These are phyloP conservation scores for Latheticus oryzae DNA, from an alignment of 2,888 invertebrate species.

Conservation along the genomic window DNA sequence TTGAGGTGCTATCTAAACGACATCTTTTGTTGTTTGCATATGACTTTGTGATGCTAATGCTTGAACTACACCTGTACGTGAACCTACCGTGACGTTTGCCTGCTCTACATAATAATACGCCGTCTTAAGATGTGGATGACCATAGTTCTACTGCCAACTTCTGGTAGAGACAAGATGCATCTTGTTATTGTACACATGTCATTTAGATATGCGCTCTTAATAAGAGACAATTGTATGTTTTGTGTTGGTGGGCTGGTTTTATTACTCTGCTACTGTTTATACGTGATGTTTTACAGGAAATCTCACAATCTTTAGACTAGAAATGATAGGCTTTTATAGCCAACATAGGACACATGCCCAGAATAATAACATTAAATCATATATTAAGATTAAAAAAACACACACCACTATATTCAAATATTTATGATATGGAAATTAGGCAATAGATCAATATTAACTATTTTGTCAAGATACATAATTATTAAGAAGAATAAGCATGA, in stretches of 20 bases:
- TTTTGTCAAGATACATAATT: constrained; percentile 41
- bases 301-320: constrained; percentile 38
- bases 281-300: constrained; percentile 51
- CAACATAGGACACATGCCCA: constrained; percentile 44
- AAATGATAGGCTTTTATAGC: constrained; percentile 37
- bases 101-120: constrained; percentile 58
- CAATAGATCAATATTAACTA: constrained; percentile 53
- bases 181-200: constrained; percentile 57
- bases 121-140: constrained; percentile 37
- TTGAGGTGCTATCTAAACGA: constrained; percentile 60
- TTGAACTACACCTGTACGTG: constrained; percentile 57
- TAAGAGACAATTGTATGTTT: constrained; percentile 59
- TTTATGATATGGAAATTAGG: constrained; percentile 54
- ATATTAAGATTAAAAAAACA: constrained; percentile 56
- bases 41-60: constrained; percentile 60
- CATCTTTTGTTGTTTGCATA: constrained; percentile 56
- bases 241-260: constrained; percentile 55
- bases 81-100: constrained; percentile 47
- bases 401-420: constrained; percentile 49
- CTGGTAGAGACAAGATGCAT: constrained; percentile 50
- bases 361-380: constrained; percentile 54
- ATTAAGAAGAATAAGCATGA: no score
- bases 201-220: constrained; percentile 59
- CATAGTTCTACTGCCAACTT: constrained; percentile 10
- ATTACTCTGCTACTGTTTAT: constrained; percentile 51